Conservation (phyloP, 2,113 vertebrate species). For the Eonycteris spelaea region DNA sequence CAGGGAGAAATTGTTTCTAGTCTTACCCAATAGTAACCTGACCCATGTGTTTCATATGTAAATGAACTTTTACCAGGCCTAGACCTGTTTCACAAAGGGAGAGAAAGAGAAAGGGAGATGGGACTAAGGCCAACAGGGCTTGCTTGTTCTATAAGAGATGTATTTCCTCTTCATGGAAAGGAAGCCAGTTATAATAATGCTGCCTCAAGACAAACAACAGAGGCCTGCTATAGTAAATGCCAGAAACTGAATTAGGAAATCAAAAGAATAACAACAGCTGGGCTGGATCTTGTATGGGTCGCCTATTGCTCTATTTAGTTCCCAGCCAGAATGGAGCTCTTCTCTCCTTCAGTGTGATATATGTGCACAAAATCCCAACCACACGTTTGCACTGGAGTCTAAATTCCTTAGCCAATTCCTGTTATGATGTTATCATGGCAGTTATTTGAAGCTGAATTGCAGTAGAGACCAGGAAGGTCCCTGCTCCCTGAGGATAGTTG, state of each 20-base stretch:
- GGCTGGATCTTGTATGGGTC: constrained; percentile 37
- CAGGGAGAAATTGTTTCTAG: background rate
- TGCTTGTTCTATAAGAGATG: constrained; percentile 54
- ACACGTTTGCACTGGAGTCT: background rate
- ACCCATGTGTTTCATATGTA: constrained; percentile 54
- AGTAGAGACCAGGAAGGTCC: background rate
- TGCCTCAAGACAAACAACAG: constrained; percentile 66
- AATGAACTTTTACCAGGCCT: constrained; percentile 60
- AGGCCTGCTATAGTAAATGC: constrained; percentile 27
- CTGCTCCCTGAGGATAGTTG: background rate
- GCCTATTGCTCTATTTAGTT: constrained; percentile 41
- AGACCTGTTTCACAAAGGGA: constrained; percentile 62
- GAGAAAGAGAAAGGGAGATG: constrained; percentile 50
- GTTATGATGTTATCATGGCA: constrained; percentile 29
- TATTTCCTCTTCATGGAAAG: constrained; percentile 59
- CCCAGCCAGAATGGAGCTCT: background rate
- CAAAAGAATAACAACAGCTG: constrained; percentile 61
- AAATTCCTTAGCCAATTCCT: constrained; percentile 46
- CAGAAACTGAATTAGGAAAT: constrained; percentile 66
- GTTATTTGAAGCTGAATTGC: constrained; percentile 7
- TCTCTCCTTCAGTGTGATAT: background rate
- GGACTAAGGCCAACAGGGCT: constrained; percentile 51
- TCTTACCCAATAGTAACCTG: constrained; percentile 46
- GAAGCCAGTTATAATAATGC: constrained; percentile 65
- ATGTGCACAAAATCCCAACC: background rate